Evolutionary conservation across 2,797 vertebrate genomes (phyloP), one percentile per base, ranked within the genome.

Genomic region (Phrynocephalus forsythii): DNA sequence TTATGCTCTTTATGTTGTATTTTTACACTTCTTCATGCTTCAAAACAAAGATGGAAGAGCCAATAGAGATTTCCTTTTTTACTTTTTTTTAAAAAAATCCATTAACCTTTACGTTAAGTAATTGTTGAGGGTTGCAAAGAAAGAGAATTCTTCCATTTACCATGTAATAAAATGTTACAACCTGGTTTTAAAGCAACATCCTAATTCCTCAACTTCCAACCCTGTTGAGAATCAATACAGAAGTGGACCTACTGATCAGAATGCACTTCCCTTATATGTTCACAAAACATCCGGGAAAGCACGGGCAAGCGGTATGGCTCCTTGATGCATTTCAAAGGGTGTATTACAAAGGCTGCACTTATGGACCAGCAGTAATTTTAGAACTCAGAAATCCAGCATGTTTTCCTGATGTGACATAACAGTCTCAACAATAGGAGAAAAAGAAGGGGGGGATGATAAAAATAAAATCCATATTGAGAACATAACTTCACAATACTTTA

Each of bases 401-500:
- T 82, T 91, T 95, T 92, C 90, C 72, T 48, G 94, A 94, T 68
- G 67, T 82, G 80, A 87, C 94, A 94, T 82, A 91, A 24, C 66
- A 91, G 85, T 44, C 13, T 88, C 72, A 87, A 0, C 26, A 87
- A 85, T 69, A 92, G 87, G 80, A 95, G 91, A 94, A 92, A 94
- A 96, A 94, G 73, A 94, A 92, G 76, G 48, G 86, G 89, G 33
- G 91, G 91, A 90, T 87, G 91, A 38, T 0, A 95, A 87, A 93
- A 95, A 87, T 85, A 90, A 95, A 94, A 94, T 88, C 85, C 87
- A 79, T 90, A 78, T 84, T 91, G 92, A 88, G 87, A 91, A 94
- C 10, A 87, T 90, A 94, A 92, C 88, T 89, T 81, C 86, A 85
- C 84, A 84, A 63, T 86, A 91, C 91, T 93, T 95, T 83, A 91